Percentiles rank a stretch among this genome's conserved stretches.
These are phyloP conservation scores for Buceros bicornis DNA, from an alignment of 2,797 vertebrate species.

Conservation along the genomic window DNA sequence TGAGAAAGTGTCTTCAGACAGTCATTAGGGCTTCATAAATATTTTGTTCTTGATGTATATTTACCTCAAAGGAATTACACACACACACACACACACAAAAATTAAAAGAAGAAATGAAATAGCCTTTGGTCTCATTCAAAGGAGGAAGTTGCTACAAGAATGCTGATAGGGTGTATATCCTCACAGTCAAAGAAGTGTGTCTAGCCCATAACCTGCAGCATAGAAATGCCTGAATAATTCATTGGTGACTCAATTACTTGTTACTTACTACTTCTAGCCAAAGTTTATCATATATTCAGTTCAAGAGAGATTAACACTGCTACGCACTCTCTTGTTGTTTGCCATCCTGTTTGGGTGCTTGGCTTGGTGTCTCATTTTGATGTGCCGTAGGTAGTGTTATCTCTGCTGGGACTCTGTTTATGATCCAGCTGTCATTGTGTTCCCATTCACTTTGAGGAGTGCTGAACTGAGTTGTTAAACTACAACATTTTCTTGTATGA, in stretches of 20 bases:
- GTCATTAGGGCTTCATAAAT: neutral
- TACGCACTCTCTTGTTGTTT: neutral
- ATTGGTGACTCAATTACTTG: neutral
- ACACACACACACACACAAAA: neutral
- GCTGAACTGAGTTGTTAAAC: neutral
- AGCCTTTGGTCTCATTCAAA: neutral
- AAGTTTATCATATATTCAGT: neutral
- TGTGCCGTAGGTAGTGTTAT: neutral
- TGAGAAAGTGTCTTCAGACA: neutral
- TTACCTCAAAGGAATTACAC: neutral
- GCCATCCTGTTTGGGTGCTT: neutral
- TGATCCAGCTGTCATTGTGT: neutral
- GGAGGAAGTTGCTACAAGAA: neutral
- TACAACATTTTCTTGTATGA: neutral
- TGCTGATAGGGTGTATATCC: fast-evolving
- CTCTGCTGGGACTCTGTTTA: neutral
- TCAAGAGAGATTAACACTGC: neutral
- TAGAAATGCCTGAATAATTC: neutral
- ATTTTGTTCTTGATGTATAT: neutral
- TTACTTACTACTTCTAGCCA: neutral
- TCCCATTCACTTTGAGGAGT: neutral
- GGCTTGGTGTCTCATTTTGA: neutral
- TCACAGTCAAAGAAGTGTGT: neutral
- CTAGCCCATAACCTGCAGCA: neutral
- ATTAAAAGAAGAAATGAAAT: neutral